Conservation (phyloP, 2,113 vertebrate genomes). For the Oophaga pumilio region DNA sequence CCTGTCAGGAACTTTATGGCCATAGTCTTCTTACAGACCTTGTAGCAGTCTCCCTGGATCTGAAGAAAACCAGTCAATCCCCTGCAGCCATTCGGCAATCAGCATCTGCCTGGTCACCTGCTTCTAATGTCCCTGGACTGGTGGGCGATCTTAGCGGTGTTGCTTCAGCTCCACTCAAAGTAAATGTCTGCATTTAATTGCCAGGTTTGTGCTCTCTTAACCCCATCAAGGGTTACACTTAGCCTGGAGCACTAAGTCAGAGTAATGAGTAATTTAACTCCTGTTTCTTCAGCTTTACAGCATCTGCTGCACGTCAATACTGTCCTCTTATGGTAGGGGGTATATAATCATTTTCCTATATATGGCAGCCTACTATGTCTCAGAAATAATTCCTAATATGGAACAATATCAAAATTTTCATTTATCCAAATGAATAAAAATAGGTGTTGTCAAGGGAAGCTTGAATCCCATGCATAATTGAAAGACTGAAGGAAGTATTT, state of each 20-base stretch:
- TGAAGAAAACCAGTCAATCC: slow-evolving; percentile 1
- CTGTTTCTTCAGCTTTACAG: slow-evolving; percentile 10
- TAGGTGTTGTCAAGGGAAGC: slow-evolving; percentile 51
- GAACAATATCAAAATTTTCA: slow-evolving; percentile 29
- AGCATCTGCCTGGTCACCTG: slow-evolving; percentile 26
- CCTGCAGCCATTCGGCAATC: slow-evolving; percentile 42
- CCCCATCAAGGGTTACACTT: slow-evolving; percentile 43
- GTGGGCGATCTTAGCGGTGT: not conserved
- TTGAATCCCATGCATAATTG: slow-evolving; percentile 51
- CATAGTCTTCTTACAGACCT: not conserved
- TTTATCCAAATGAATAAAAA: slow-evolving; percentile 58
- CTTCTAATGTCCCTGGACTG: slow-evolving; percentile 30
- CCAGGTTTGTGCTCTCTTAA: slow-evolving; percentile 38
- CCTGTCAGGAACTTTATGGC: slow-evolving; percentile 2
- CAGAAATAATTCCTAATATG: slow-evolving; percentile 11
- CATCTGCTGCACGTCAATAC: not conserved
- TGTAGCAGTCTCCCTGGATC: slow-evolving; percentile 11
- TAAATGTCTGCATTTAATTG: slow-evolving; percentile 51
- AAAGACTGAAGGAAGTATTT: slow-evolving; percentile 55
- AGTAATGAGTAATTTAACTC: slow-evolving; percentile 23
- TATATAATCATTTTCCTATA: slow-evolving; percentile 3
- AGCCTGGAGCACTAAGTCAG: slow-evolving; percentile 25
- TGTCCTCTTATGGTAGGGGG: not conserved
- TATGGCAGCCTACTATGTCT: slow-evolving; percentile 17
- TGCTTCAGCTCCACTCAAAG: slow-evolving; percentile 20